A percentile compares a stretch with the other conserved stretches of the same genome.
These are phyloP conservation scores for Nymphalis urticae DNA, from an alignment of 2,888 invertebrate species.

Conservation along the genomic window DNA sequence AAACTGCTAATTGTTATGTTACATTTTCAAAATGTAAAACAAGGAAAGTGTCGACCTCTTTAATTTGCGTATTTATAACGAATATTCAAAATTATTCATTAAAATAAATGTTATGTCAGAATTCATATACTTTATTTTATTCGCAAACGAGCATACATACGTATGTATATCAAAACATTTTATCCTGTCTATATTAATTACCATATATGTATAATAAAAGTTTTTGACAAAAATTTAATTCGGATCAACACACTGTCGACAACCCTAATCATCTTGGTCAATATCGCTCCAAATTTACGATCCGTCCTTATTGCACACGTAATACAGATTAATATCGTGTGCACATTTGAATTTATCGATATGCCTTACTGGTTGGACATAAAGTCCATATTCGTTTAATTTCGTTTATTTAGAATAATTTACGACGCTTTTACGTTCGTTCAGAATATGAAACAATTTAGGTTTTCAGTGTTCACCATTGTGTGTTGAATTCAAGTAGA, in stretches of 20 bases:
- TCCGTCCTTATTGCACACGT: slow-evolving; percentile 22
- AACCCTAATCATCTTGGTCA: slow-evolving; percentile 24
- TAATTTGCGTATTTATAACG: too few relatives aligned
- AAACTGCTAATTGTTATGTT: too few relatives aligned
- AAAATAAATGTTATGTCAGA: too few relatives aligned
- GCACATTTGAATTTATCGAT: slow-evolving; percentile 18
- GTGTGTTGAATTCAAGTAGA: not conserved
- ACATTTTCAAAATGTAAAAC: too few relatives aligned
- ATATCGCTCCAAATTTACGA: slow-evolving; percentile 29
- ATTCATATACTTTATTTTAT: too few relatives aligned
- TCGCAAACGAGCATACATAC: too few relatives aligned
- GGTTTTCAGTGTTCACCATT: slow-evolving; percentile 1
- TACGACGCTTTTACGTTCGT: slow-evolving; percentile 13
- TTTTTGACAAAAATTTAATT: not conserved
- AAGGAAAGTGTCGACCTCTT: too few relatives aligned
- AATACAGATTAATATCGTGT: slow-evolving; percentile 23
- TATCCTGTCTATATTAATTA: not conserved
- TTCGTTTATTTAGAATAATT: slow-evolving; percentile 8
- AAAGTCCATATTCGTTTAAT: slow-evolving; percentile 22
- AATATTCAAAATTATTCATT: too few relatives aligned
- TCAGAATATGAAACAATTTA: slow-evolving; percentile 14
- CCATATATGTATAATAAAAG: not conserved
- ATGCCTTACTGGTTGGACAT: slow-evolving; percentile 9
- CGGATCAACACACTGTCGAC: not conserved
- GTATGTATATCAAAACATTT: too few relatives aligned